These are phyloP conservation scores for Embiotoca jacksoni DNA, from an alignment of 2,113 vertebrate species.

Conservation along the genomic window DNA sequence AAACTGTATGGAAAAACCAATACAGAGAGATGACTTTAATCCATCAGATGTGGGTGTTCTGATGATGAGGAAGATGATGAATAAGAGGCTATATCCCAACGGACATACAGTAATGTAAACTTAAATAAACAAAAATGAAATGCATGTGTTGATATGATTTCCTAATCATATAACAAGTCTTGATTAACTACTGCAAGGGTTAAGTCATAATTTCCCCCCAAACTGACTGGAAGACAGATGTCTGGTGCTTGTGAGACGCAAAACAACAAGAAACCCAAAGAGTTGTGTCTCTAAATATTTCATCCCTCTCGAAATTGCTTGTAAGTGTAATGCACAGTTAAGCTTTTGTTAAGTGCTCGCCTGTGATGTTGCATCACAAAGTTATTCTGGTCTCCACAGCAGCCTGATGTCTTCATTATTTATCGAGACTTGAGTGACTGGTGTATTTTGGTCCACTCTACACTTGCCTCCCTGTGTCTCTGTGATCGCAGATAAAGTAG, in stretches of 20 bases:
- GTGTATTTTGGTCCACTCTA: slow-evolving; percentile 9
- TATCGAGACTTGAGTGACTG: slow-evolving; percentile 29
- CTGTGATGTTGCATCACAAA: slow-evolving; percentile 46
- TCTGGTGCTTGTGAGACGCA: slow-evolving; percentile 2
- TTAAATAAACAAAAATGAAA: neutral
- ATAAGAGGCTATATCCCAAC: neutral
- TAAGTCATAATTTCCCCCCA: neutral
- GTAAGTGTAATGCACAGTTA: slow-evolving; percentile 20
- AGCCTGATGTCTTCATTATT: slow-evolving; percentile 41
- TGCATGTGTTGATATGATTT: neutral
- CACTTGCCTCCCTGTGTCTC: neutral
- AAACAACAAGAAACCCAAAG: neutral
- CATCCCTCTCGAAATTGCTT: slow-evolving; percentile 29
- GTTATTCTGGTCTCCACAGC: slow-evolving; percentile 21
- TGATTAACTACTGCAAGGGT: neutral
- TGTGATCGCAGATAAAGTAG: slow-evolving; percentile 1
- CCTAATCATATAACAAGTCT: neutral
- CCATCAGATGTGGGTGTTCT: neutral
- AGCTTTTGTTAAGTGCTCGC: slow-evolving; percentile 41
- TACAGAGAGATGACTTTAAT: neutral
- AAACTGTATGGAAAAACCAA: neutral
- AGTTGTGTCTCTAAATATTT: slow-evolving; percentile 54
- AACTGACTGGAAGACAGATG: neutral
- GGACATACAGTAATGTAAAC: neutral
- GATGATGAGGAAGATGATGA: neutral